A percentile compares a stretch with the other conserved stretches of the same genome.
Evolutionary conservation across 2,888 invertebrate species (phyloP).

Genomic region (Drosophila rellima): DNA sequence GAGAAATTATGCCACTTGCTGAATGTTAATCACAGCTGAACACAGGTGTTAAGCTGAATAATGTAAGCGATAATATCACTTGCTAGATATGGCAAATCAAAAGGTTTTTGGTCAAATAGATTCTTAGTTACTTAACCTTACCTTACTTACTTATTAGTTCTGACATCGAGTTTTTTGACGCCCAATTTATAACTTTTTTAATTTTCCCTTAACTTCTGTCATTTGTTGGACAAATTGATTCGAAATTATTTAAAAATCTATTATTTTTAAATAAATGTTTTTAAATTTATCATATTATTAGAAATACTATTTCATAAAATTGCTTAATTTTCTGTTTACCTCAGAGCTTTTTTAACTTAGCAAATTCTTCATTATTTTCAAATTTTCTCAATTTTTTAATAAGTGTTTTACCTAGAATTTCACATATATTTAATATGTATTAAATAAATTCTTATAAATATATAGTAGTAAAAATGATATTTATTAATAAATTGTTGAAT

Average conservation of each 20-base stretch:
- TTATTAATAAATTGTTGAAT: not conserved
- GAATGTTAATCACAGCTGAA: constrained; percentile 45
- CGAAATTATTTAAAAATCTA: not conserved
- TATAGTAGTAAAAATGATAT: not conserved
- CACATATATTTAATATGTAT: too few species aligned
- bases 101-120: not conserved
- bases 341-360: too few species aligned
- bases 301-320: not conserved
- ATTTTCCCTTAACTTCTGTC: too few species aligned
- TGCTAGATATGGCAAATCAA: not conserved
- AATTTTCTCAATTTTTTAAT: too few species aligned
- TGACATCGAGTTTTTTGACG: too few species aligned
- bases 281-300: not conserved
- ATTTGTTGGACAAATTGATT: not conserved
- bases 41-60: constrained; percentile 30
- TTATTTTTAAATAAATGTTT: not conserved
- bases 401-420: too few species aligned
- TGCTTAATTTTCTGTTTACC: not conserved
- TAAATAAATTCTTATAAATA: not conserved
- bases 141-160: too few species aligned
- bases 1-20: constrained; percentile 57
- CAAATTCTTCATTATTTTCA: too few species aligned
- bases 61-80: constrained; percentile 11
- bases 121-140: not conserved
- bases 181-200: not conserved